Evolutionary conservation across 2,797 vertebrate genomes (phyloP), one percentile per base, ranked within the genome.

Genomic region (Thalassophryne amazonica): DNA sequence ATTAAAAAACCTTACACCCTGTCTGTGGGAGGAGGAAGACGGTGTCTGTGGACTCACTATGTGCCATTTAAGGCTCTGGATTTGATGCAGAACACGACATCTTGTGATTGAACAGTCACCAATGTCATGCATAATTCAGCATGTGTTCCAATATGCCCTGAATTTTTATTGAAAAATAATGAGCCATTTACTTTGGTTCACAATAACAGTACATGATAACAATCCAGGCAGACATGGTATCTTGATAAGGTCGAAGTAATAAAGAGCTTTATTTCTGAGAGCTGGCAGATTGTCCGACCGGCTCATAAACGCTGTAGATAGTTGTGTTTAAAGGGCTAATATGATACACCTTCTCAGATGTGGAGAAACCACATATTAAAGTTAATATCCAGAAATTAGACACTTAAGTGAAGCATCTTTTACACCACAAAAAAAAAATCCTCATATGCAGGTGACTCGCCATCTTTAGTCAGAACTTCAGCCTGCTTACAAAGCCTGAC

Each of bases 1-100:
- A 72, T 76, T 69, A 69, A 67, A 69, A 63, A 3, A 29, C 25
- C 53, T 20, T 57, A 70, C 64, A 69, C 45, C 39, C 18, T 10
- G 7, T 16, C 29, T 24, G 29, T 10, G 9, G 11, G 31, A 35
- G 1, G 30, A 7, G 31, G 25, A 33, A 29, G 22, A 42, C 40
- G 32, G 39, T 1, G 22, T 15, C 56, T 22, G 41, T 10, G 34
- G 40, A 67, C 52, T 58, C 36, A 16, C 57, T 61, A 13, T 14
- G 40, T 42, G 53, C 28, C 38, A 23, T 64, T 60, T 60, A 23
- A 35, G n/a, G 33, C 8, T 5, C 23, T 15, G 22, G 33, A 8
- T 5, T 23, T 15, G 22, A 28, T 31, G 17, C 31, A 29, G 14
- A 6, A 2, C 5, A n/a, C 32, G 14, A 7, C 2, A 21, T 18